These are phyloP conservation scores for Cylas formicarius DNA, from an alignment of 1,140 invertebrate species.

Conservation along the genomic window DNA sequence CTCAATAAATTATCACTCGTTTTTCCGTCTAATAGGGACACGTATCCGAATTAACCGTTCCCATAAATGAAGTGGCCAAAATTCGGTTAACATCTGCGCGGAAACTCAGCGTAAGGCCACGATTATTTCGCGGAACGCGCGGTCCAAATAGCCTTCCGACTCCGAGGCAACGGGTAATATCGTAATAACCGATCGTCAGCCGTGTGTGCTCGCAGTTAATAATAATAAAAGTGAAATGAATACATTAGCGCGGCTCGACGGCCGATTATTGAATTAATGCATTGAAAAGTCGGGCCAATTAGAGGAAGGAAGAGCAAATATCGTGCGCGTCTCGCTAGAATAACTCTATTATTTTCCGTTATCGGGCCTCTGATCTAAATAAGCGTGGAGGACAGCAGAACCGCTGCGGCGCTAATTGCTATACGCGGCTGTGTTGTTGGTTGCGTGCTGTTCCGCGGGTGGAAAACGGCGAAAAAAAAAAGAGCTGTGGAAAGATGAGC, in stretches of 20 bases:
- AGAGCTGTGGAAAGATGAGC: no score
- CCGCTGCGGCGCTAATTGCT: conserved; percentile 32
- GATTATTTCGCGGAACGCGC: no score
- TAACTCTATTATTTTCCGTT: conserved; percentile 36
- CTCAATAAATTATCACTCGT: no score
- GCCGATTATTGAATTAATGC: conserved; percentile 20
- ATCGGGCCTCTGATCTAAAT: conserved; percentile 33
- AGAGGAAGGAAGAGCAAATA: conserved; percentile 34
- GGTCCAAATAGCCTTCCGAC: no score
- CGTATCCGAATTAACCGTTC: no score
- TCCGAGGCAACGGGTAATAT: no score
- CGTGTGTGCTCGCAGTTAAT: not conserved
- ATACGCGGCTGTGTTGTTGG: conserved; percentile 17
- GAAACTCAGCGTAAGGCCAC: no score
- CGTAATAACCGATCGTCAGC: not conserved
- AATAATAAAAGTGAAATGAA: conserved; percentile 1
- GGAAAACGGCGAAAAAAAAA: conserved; percentile 16
- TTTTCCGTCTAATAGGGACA: no score
- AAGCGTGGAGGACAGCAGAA: conserved; percentile 36
- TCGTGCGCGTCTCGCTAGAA: conserved; percentile 33
- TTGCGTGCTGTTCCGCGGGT: conserved; percentile 28
- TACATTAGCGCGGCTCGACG: not conserved
- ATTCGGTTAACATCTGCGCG: no score
- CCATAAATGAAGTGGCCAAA: no score
- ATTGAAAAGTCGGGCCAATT: conserved; percentile 29